Evolutionary conservation across 2,888 invertebrate genomes (phyloP), one percentile per base, ranked within the genome.

Genomic region (Pediacus dermestoides): DNA sequence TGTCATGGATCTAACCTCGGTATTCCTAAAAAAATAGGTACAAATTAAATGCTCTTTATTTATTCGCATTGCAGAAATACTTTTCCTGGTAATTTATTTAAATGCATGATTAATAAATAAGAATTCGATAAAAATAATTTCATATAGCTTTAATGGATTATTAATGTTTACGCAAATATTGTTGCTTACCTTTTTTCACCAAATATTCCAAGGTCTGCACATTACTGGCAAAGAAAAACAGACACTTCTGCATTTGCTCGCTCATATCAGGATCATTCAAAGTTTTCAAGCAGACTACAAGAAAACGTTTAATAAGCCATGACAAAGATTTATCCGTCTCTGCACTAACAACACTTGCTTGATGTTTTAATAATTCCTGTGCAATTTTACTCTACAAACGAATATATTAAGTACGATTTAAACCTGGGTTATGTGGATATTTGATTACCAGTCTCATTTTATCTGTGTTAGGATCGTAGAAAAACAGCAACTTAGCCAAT

Each of bases 191-290:
- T 74, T 75, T 74, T 62, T 70, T 71, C 6, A 77, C 70, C 40
- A 79, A 65, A 64, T 76, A 79, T 33, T 75, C 63, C 52, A 77
- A 71, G 37, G 74, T 78, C 49, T 66, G 50, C 37, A 55, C 47
- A 48, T 60, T 53, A 68, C 72, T 42, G 6, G 86, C 82, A 57
- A 85, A 88, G 14, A 84, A 78, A 64, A 89, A 88, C 57, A 92
- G 70, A 72, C 86, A 82, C 55, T 88, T 76, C 42, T 91, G 71
- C 3, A 88, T 84, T 34, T 88, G 78, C 12, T 86, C 83, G 45
- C 84, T 71, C 2, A 53, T 48, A 23, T 53, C 39, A 13, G 39
- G 39, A 11, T 55, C 49, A 16, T 46, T 33, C 16, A 64, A 50
- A 34, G 50, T 57, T 50, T 60, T 60, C 30, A 68, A 50, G 48